These are phyloP conservation scores for Lepisosteus osseus DNA, from an alignment of 2,113 vertebrate species.

Conservation along the genomic window DNA sequence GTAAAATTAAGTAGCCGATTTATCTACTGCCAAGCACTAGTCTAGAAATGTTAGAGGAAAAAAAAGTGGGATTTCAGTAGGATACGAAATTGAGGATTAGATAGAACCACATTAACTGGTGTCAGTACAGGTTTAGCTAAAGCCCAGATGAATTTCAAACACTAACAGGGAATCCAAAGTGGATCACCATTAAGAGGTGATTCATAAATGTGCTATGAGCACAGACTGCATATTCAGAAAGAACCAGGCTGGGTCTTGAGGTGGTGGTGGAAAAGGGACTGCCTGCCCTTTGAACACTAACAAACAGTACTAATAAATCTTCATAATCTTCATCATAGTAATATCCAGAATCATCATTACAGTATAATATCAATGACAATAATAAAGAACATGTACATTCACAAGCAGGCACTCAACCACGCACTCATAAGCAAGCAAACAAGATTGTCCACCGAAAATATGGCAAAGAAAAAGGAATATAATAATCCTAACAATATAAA, in stretches of 20 bases:
- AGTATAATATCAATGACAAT: conserved; percentile 35
- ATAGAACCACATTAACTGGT: too few species aligned
- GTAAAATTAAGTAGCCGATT: too few species aligned
- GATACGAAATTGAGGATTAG: too few species aligned
- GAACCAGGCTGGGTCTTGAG: neutral
- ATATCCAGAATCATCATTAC: conserved; percentile 26
- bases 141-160: too few species aligned
- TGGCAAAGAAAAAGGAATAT: conserved; percentile 39
- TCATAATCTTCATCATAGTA: conserved; percentile 42
- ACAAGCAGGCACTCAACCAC: conserved; percentile 49
- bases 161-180: too few species aligned
- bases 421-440: conserved; percentile 49
- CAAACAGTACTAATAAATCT: conserved; percentile 33
- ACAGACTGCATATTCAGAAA: conserved; percentile 12
- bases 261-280: conserved; percentile 35
- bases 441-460: conserved; percentile 40
- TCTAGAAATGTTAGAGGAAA: too few species aligned
- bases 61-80: too few species aligned
- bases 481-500: conserved; percentile 24
- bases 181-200: too few species aligned
- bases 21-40: too few species aligned
- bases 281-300: conserved; percentile 37
- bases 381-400: conserved; percentile 32
- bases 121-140: too few species aligned
- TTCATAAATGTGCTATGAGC: neutral